Conservation (phyloP, 2,797 vertebrate genomes). For the Pagetopsis macropterus region DNA sequence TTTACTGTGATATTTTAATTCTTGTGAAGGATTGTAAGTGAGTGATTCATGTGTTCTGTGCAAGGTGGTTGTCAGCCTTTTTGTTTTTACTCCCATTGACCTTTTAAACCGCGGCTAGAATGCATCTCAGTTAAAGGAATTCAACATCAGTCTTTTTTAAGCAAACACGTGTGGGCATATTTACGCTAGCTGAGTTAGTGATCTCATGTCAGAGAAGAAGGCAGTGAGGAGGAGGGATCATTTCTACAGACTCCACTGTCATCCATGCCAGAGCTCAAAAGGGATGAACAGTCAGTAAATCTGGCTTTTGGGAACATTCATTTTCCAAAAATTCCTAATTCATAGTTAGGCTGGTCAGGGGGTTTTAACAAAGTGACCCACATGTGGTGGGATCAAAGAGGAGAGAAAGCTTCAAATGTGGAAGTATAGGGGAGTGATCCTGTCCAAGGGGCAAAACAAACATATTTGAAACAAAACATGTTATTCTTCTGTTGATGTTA, state of each 20-base stretch:
- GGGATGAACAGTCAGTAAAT: constrained; percentile 45
- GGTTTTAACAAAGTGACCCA: constrained; percentile 42
- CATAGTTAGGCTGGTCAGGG: constrained; percentile 26
- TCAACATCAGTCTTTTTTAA: constrained; percentile 12
- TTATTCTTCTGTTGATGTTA: background rate
- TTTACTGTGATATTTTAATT: constrained; percentile 18
- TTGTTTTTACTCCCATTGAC: constrained; percentile 40
- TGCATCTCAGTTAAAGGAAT: constrained; percentile 12
- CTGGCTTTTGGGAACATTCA: constrained; percentile 27
- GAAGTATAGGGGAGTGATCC: background rate
- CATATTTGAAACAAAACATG: background rate
- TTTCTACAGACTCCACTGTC: constrained; percentile 22
- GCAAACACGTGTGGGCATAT: background rate
- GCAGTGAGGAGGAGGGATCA: constrained; percentile 5
- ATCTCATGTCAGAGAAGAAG: constrained; percentile 21
- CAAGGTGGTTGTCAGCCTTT: constrained; percentile 32
- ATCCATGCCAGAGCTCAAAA: background rate
- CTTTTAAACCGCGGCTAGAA: constrained; percentile 38
- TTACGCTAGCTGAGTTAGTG: constrained; percentile 13
- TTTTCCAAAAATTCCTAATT: constrained; percentile 47
- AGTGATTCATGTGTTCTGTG: constrained; percentile 58
- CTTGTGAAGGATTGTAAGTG: constrained; percentile 17
- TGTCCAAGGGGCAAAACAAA: background rate
- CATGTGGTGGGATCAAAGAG: constrained; percentile 35
- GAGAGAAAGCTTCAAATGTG: background rate